phyloP scores from a whole-genome alignment of 2,888 invertebrate species.

The Ashinkailepas kermadecensis region DNA sequence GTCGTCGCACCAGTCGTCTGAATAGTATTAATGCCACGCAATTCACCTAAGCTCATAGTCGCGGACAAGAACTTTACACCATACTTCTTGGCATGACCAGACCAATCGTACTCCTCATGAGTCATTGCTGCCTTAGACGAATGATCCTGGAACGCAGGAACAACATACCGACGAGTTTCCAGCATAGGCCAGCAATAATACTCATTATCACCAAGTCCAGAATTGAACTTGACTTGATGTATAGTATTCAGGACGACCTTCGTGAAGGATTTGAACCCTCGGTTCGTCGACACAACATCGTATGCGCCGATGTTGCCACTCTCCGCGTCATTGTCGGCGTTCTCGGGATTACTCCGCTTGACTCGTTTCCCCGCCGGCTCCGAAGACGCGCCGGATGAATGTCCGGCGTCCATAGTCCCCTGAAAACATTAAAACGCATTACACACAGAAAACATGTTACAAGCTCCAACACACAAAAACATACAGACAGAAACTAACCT shows the following conservation, averaged over 20 bases:
- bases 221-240: background rate
- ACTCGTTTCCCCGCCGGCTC: background rate
- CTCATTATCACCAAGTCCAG: background rate
- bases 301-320: background rate
- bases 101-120: background rate
- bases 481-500: too few species aligned
- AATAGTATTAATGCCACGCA: background rate
- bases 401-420: background rate
- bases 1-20: background rate
- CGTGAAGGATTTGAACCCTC: background rate
- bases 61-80: background rate
- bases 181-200: background rate
- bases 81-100: background rate
- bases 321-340: background rate
- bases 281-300: background rate
- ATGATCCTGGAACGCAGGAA: too few species aligned
- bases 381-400: background rate
- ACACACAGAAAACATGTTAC: too few species aligned
- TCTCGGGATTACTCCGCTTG: too few species aligned
- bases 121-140: background rate
- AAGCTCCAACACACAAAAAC: too few species aligned
- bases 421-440: background rate
- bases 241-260: background rate
- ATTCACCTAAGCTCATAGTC: background rate
- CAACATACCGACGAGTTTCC: too few species aligned